These are phyloP conservation scores for Phorcus lineatus DNA, from an alignment of 2,888 invertebrate species.

Conservation along the genomic window DNA sequence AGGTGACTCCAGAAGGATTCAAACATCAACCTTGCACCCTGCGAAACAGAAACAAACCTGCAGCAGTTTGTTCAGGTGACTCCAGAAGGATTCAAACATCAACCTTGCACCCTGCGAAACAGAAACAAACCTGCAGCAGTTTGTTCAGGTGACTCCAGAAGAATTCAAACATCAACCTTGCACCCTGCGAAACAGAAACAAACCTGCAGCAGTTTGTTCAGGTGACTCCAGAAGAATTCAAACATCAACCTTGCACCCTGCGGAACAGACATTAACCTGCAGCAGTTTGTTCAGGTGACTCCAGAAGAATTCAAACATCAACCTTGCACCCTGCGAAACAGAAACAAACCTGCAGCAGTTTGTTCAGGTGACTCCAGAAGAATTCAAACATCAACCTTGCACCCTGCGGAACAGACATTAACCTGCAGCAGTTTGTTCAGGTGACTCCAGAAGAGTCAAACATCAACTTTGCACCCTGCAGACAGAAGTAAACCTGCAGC, in stretches of 20 bases:
- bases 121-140: too few species aligned
- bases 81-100: conserved; percentile 57
- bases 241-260: conserved; percentile 70
- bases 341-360: too few species aligned
- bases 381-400: conserved; percentile 67
- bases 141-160: too few species aligned
- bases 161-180: conserved; percentile 67
- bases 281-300: too few species aligned
- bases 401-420: conserved; percentile 47
- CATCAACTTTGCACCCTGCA: conserved; percentile 68
- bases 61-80: too few species aligned
- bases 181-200: conserved; percentile 51
- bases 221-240: conserved; percentile 41
- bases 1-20: conserved; percentile 29
- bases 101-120: conserved; percentile 61
- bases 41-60: neutral
- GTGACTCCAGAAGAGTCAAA: conserved; percentile 52
- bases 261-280: too few species aligned
- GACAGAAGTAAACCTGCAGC: too few species aligned
- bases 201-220: too few species aligned
- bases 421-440: too few species aligned
- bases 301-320: conserved; percentile 68
- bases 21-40: conserved; percentile 71
- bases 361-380: too few species aligned
- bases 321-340: conserved; percentile 59